These are phyloP conservation scores for Fragum whitleyi DNA, from an alignment of 2,888 invertebrate species.

Conservation along the genomic window DNA sequence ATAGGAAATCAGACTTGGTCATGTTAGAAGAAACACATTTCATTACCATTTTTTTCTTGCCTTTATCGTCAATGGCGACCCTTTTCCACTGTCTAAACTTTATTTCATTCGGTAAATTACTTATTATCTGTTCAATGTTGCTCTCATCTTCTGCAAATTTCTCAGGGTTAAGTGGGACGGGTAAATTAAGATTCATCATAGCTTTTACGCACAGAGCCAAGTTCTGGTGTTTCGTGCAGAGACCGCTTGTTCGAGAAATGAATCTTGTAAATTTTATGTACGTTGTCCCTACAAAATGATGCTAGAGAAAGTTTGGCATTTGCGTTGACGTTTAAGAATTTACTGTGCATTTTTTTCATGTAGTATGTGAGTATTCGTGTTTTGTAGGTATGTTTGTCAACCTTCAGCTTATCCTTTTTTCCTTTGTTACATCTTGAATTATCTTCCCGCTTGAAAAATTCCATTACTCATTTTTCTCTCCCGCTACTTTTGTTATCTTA, in stretches of 20 bases:
- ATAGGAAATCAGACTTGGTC: slow-evolving; percentile 19
- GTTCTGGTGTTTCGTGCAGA: slow-evolving; percentile 45
- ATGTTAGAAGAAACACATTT: slow-evolving; percentile 10
- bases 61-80: slow-evolving; percentile 34
- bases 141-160: slow-evolving; percentile 22
- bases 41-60: slow-evolving; percentile 30
- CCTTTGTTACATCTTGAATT: slow-evolving; percentile 38
- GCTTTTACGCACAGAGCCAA: slow-evolving; percentile 30
- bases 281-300: slow-evolving; percentile 42
- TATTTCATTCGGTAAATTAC: slow-evolving; percentile 10
- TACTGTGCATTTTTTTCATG: slow-evolving; percentile 21
- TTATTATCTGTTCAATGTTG: slow-evolving; percentile 15
- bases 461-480: slow-evolving; percentile 35
- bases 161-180: slow-evolving; percentile 24
- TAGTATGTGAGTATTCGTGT: slow-evolving; percentile 36
- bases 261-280: slow-evolving; percentile 36
- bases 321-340: slow-evolving; percentile 39
- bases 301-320: slow-evolving; percentile 29
- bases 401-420: slow-evolving; percentile 32
- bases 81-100: slow-evolving; percentile 40
- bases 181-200: slow-evolving; percentile 9
- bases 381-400: slow-evolving; percentile 21
- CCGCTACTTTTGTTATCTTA: background rate
- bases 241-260: slow-evolving; percentile 29
- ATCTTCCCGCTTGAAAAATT: slow-evolving; percentile 36